A percentile compares a stretch with the other conserved stretches of the same genome.
phyloP scores from a whole-genome alignment of 1,140 invertebrate genomes.

The Bombus pascuorum region DNA sequence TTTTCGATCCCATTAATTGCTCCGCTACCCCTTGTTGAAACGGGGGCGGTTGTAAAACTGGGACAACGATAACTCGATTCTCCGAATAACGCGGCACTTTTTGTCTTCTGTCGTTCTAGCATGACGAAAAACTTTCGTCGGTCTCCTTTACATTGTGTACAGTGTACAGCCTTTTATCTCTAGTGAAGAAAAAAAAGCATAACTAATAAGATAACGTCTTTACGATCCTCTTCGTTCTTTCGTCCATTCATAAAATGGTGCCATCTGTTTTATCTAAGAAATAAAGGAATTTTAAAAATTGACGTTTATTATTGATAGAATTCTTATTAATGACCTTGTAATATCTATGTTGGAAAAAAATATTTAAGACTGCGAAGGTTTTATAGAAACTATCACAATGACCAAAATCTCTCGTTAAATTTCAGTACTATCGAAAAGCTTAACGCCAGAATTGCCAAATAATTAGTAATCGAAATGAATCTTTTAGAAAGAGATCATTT shows the following conservation, averaged over 20 bases:
- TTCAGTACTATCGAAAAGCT: neutral
- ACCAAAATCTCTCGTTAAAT: neutral
- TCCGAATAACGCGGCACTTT: constrained; percentile 7
- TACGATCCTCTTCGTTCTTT: too few species aligned
- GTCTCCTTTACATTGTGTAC: too few species aligned
- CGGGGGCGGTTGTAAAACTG: constrained; percentile 13
- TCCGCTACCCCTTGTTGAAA: neutral
- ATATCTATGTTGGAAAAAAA: neutral
- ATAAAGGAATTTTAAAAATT: neutral
- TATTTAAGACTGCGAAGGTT: neutral
- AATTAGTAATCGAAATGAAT: neutral
- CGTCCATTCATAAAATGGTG: neutral
- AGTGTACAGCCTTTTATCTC: neutral
- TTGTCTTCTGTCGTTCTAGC: neutral
- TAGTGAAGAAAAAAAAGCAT: too few species aligned
- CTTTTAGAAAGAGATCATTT: neutral
- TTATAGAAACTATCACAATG: too few species aligned
- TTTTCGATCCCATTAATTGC: constrained; percentile 18
- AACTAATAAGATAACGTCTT: too few species aligned
- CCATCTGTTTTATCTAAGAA: neutral
- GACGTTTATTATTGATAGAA: neutral
- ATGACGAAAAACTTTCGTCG: neutral
- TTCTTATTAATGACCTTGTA: neutral
- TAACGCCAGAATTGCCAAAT: neutral
- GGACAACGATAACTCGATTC: constrained; percentile 39